Conservation (phyloP, 2,113 vertebrate genomes). For the Sprattus sprattus region DNA sequence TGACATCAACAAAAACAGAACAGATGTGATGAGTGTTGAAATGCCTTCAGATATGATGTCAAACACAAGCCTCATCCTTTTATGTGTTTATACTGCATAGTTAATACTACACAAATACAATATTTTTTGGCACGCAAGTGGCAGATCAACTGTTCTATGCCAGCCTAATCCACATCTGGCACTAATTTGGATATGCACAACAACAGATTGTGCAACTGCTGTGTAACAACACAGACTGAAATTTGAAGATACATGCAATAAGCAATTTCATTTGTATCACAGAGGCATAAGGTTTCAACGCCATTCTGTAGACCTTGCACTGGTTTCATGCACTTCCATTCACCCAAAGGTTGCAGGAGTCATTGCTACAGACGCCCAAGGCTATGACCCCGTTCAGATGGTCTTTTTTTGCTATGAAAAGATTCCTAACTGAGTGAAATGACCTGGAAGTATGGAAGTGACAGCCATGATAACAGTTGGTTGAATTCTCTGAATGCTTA, state of each 20-base stretch:
- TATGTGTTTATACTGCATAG: not conserved
- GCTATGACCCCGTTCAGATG: not conserved
- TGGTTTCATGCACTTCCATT: too few species aligned
- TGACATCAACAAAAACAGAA: not conserved
- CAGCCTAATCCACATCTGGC: not conserved
- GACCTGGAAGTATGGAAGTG: too few species aligned
- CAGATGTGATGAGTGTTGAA: not conserved
- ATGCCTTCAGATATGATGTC: not conserved
- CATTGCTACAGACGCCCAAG: not conserved
- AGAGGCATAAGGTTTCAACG: not conserved
- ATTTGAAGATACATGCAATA: not conserved
- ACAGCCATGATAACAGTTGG: too few species aligned
- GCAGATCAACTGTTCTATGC: not conserved
- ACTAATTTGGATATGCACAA: not conserved
- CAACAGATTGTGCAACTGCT: not conserved
- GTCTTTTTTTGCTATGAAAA: too few species aligned
- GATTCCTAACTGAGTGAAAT: too few species aligned
- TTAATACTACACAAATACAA: not conserved
- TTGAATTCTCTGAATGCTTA: too few species aligned
- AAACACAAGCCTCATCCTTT: not conserved
- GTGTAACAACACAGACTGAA: not conserved
- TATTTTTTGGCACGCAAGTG: not conserved
- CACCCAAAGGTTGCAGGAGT: not conserved
- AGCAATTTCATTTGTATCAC: not conserved
- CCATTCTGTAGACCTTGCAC: not conserved